Evolutionary conservation across 2,113 vertebrate genomes (phyloP), one percentile per base, ranked within the genome.

Genomic region (Hemichromis elongatus): DNA sequence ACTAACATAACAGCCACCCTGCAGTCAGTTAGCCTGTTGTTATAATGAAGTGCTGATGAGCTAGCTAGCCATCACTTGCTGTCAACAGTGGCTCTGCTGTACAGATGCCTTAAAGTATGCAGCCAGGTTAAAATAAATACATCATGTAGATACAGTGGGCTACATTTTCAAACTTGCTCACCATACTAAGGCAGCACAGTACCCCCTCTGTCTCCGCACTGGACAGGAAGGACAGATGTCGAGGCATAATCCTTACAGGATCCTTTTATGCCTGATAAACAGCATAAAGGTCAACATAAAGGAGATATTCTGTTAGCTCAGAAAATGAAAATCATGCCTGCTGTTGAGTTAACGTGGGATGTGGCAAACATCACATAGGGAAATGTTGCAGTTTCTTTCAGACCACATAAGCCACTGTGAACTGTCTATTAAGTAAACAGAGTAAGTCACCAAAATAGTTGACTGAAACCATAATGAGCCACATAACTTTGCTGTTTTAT

Each of bases 121-220:
- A 77, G 40, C 28, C 28, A 18, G 77, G 8, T 50, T 57, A 70
- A 88, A 92, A 61, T 78, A 82, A 86, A 88, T 52, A 63, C 56
- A 78, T 40, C n/a, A 82, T 16, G 70, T 54, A 53, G 14, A 30
- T 57, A 56, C 18, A 52, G 70, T 52, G 70, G 45, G 70, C 70
- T 75, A n/a, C 70, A 75, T 77, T 86, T 86, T 90, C 86, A 77
- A 84, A 80, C 33, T 24, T 24, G 70, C 9, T 56, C 79, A 30
- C 13, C 21, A 55, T 54, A 81, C 4, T 50, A 50, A 88, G 57
- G 61, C 63, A 35, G 21, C 47, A 47, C 16, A 88, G 47, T 50
- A 35, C 63, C 24, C 70, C 45, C 30, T 50, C 33, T 75, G 16
- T 75, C 70, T 75, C 45, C 52, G 70, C 26, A 19, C 63, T 9